Conservation (phyloP, 1,140 invertebrate genomes). For the Drosophila grimshawi region DNA sequence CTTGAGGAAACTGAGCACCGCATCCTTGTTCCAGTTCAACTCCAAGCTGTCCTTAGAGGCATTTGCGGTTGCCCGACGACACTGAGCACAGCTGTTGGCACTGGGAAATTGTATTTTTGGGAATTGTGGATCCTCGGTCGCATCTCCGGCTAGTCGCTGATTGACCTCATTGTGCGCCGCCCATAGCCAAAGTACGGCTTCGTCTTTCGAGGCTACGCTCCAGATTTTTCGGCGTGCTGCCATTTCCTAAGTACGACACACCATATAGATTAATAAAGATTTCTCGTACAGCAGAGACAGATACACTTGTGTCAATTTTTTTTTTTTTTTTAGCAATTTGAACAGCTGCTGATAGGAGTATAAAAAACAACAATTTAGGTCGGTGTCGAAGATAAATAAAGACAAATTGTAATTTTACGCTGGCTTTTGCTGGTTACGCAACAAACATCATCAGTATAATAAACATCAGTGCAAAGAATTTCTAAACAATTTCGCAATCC, state of each 20-base stretch:
- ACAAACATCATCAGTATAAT: background rate
- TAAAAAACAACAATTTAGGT: constrained; percentile 1
- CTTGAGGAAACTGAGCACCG: constrained; percentile 91
- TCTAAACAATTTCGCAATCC: background rate
- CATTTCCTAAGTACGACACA: constrained; percentile 86
- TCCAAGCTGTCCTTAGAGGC: constrained; percentile 64
- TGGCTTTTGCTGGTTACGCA: constrained; percentile 14
- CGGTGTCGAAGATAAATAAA: background rate
- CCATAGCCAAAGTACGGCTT: constrained; percentile 97
- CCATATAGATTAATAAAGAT: constrained; percentile 8
- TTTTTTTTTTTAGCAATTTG: constrained; percentile 13
- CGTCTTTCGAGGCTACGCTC: constrained; percentile 89
- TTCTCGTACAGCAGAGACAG: background rate
- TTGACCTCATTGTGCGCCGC: constrained; percentile 97
- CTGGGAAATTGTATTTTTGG: constrained; percentile 97
- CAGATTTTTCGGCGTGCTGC: constrained; percentile 88
- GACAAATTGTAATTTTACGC: background rate
- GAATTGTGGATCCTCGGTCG: constrained; percentile 95
- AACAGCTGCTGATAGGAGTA: constrained; percentile 45
- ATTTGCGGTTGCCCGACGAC: constrained; percentile 85
- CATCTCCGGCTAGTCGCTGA: constrained; percentile 92
- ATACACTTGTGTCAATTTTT: constrained; percentile 17
- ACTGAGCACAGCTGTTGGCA: constrained; percentile 88
- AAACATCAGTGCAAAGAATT: constrained; percentile 3
- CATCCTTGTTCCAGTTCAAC: constrained; percentile 88